A percentile compares a stretch with the other conserved stretches of the same genome.
These are phyloP conservation scores for Periparus ater DNA, from an alignment of 2,797 vertebrate genomes.

Conservation along the genomic window DNA sequence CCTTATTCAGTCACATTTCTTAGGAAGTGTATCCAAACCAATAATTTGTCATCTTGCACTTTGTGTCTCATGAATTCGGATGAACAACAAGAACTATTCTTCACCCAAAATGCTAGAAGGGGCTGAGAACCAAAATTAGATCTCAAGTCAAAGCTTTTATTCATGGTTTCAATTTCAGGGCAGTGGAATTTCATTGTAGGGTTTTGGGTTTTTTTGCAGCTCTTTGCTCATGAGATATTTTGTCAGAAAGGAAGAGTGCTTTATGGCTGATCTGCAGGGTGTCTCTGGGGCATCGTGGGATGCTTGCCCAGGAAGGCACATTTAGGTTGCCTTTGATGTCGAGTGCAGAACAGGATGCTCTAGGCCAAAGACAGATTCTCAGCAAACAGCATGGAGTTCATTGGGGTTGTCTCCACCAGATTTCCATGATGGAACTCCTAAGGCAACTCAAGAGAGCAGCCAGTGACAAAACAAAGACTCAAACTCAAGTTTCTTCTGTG, in stretches of 20 bases:
- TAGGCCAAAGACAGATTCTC: not conserved
- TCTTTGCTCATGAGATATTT: not conserved
- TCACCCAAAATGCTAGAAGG: constrained; percentile 1
- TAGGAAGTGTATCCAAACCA: not conserved
- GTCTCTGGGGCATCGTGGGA: not conserved
- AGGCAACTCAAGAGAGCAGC: not conserved
- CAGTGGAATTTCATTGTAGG: not conserved
- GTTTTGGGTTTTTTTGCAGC: not conserved
- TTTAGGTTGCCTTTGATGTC: not conserved
- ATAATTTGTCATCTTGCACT: not conserved
- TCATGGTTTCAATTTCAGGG: not conserved
- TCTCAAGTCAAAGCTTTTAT: constrained; percentile 14
- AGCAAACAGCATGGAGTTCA: not conserved
- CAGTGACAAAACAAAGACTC: not conserved
- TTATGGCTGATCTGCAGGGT: not conserved
- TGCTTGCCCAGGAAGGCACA: not conserved
- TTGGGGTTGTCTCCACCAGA: not conserved
- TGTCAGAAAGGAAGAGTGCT: not conserved
- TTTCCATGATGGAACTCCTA: not conserved
- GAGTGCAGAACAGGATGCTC: not conserved
- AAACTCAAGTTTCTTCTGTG: not conserved
- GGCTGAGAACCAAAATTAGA: constrained; percentile 30
- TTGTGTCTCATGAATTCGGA: not conserved
- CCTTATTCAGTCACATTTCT: not conserved
- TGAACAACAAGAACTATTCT: constrained; percentile 20